phyloP scores from a whole-genome alignment of 2,113 vertebrate species.

The Struthidea cinerea region DNA sequence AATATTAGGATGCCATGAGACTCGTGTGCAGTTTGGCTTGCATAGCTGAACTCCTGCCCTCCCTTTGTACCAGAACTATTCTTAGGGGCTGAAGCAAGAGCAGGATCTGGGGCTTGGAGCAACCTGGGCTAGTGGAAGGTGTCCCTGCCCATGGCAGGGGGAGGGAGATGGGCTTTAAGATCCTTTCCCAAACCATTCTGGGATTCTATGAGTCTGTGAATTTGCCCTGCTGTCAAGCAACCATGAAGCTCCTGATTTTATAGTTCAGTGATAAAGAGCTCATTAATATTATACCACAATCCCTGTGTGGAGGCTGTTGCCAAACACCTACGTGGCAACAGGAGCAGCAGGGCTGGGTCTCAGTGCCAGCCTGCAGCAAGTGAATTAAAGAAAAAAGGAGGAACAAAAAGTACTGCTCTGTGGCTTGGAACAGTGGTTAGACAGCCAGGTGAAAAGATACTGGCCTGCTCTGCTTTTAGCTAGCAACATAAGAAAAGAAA shows the following conservation, averaged over 20 bases:
- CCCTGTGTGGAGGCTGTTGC: not conserved
- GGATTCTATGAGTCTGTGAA: not conserved
- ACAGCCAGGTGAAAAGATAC: not conserved
- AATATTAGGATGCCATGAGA: not conserved
- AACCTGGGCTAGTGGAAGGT: not conserved
- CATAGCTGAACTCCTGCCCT: not conserved
- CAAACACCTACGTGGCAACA: not conserved
- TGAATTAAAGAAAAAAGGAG: not conserved
- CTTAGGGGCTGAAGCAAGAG: not conserved
- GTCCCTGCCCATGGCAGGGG: not conserved
- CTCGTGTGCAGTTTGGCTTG: not conserved
- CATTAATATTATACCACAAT: not conserved
- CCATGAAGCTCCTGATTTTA: not conserved
- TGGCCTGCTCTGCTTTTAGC: not conserved
- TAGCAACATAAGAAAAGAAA: not conserved
- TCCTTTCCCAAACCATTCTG: not conserved
- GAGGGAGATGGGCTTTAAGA: not conserved
- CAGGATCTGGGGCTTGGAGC: not conserved
- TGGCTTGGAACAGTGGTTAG: not conserved
- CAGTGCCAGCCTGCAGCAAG: not conserved
- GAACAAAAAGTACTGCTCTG: not conserved
- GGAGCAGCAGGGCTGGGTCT: not conserved
- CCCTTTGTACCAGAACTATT: not conserved
- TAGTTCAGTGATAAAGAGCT: not conserved
- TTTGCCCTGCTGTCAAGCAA: not conserved